phyloP scores from a whole-genome alignment of 2,888 invertebrate genomes.

The Myopa testacea region DNA sequence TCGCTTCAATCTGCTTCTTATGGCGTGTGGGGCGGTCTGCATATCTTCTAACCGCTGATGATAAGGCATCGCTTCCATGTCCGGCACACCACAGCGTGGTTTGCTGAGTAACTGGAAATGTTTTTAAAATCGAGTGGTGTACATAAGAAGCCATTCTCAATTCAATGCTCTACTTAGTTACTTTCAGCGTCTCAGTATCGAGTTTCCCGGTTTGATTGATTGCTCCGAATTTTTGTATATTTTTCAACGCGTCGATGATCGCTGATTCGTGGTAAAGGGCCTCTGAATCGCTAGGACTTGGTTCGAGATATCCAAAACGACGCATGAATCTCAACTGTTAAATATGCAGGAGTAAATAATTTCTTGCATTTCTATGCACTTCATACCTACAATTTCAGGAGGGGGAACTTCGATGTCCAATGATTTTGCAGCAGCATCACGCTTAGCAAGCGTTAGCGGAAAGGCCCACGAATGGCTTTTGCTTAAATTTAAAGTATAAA shows the following conservation, averaged over 20 bases:
- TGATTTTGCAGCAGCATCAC: conserved; percentile 12
- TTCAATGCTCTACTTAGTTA: conserved; percentile 52
- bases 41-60: conserved; percentile 37
- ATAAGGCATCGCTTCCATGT: conserved; percentile 69
- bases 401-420: conserved; percentile 52
- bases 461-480: neutral
- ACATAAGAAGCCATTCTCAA: neutral
- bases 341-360: neutral
- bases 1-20: conserved; percentile 69
- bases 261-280: conserved; percentile 75
- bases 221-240: conserved; percentile 79
- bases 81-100: conserved; percentile 80
- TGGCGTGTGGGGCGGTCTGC: conserved; percentile 17
- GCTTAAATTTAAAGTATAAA: conserved; percentile 9
- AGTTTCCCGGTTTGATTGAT: conserved; percentile 77
- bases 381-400: conserved; percentile 52
- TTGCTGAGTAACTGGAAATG: conserved; percentile 73
- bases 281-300: conserved; percentile 70
- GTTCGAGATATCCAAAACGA: conserved; percentile 77
- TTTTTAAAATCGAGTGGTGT: neutral
- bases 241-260: conserved; percentile 74
- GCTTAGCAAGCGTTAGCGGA: conserved; percentile 6
- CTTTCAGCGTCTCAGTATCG: conserved; percentile 75
- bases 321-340: conserved; percentile 76
- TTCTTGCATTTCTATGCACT: neutral